Base-by-base conservation (phyloP, 2,888 invertebrate species). In the Drosophila pegasa region DNA sequence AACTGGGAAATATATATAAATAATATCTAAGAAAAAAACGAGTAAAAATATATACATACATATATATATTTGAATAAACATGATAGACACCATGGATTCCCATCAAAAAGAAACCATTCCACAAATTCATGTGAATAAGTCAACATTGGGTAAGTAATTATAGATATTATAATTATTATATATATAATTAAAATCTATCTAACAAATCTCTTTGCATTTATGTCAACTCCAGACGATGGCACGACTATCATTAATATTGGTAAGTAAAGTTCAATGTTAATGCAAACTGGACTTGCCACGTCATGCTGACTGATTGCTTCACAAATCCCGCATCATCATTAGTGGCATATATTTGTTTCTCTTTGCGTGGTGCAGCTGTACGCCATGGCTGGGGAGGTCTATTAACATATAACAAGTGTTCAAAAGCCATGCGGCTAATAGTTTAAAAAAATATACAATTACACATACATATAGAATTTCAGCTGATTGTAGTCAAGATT, bases 181-280 rank as follows among this genome's bases (percentile, higher is more conserved):
- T 14, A 18, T 47, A 18, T 3, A 3, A 12, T 25, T 27, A 10
- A 29, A 25, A 41, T 1, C n/a, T n/a, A n/a, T 25, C 8, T 33
- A 16, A 18, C n/a, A 7, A 9, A 37, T 33, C 4, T 25, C n/a
- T 29, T 18, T n/a, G 22, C 16, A 10, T 20, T 27, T 45, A 5
- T 20, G 4, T 71, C 64, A 9, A 52, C 70, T 67, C 37, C 27
- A 54, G 67, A 22, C 16, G 64, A 81, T 43, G 61, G 58, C 8
- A 71, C 75, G 9, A 87, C 71, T 18, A 67, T 88, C 51, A 85
- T 85, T 51, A 74, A 88, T 50, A 85, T 85, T 51, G 84, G 84
- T 85, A 73, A 85, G 86, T 79, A 45, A 47, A n/a, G 16, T 3
- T 59, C 45, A 45, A 45, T 45, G 29, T 1, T 29, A 45, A 29